These are phyloP conservation scores for Harpegnathos saltator DNA, from an alignment of 1,140 invertebrate genomes.

Conservation along the genomic window DNA sequence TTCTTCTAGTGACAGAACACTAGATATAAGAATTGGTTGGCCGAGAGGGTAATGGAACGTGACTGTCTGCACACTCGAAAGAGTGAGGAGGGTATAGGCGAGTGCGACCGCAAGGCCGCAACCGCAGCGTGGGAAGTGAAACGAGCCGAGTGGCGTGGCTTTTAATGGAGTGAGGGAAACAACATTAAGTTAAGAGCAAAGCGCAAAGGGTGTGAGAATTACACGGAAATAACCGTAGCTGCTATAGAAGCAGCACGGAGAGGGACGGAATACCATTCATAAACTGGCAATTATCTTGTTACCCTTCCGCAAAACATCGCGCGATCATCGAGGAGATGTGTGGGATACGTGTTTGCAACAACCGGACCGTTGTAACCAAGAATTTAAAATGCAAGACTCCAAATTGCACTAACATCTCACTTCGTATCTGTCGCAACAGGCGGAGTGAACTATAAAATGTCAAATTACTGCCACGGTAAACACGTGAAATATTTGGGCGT, in stretches of 20 bases:
- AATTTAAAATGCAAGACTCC: slow-evolving; percentile 19
- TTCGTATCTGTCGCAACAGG: neutral
- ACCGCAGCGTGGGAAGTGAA: slow-evolving; percentile 84
- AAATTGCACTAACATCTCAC: neutral
- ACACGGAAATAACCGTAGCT: slow-evolving; percentile 80
- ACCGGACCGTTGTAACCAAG: slow-evolving; percentile 32
- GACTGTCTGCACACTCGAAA: slow-evolving; percentile 73
- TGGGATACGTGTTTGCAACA: slow-evolving; percentile 5
- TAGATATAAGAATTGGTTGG: slow-evolving; percentile 70
- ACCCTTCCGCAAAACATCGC: slow-evolving; percentile 62
- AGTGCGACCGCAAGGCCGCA: slow-evolving; percentile 78
- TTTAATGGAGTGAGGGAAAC: slow-evolving; percentile 85
- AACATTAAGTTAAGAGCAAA: slow-evolving; percentile 82
- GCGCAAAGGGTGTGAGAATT: slow-evolving; percentile 81
- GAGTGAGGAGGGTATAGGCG: slow-evolving; percentile 62
- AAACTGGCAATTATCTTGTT: slow-evolving; percentile 84
- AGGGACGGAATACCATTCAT: slow-evolving; percentile 83
- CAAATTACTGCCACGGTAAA: neutral
- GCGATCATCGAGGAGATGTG: slow-evolving; percentile 17
- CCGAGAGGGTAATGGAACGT: slow-evolving; percentile 76
- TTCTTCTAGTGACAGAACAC: slow-evolving; percentile 62
- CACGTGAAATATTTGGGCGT: neutral
- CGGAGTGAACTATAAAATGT: neutral
- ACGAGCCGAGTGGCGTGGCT: slow-evolving; percentile 83
- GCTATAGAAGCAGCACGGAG: slow-evolving; percentile 59